Evolutionary conservation across 2,888 invertebrate genomes (phyloP).

Genomic region (Adelphocoris suturalis): DNA sequence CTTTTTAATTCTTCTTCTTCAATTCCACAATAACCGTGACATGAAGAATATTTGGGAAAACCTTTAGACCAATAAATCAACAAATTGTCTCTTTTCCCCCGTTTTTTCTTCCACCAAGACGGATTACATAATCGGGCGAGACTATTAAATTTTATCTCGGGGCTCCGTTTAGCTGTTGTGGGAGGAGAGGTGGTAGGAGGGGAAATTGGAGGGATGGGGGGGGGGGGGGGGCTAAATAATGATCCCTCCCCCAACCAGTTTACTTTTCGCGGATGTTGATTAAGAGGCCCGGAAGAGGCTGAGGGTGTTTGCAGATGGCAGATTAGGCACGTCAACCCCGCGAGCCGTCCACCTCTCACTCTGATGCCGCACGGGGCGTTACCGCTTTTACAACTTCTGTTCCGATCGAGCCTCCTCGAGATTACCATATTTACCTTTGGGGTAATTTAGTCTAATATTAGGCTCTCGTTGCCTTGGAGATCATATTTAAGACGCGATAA

Average conservation of each 20-base stretch:
- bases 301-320: constrained; percentile 59
- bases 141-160: constrained; percentile 33
- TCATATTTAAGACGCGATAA: too few relatives aligned
- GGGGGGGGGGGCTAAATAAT: not conserved
- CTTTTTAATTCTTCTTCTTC: too few relatives aligned
- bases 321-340: constrained; percentile 55
- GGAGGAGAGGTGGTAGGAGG: too few relatives aligned
- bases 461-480: too few relatives aligned
- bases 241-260: constrained; percentile 35
- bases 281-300: constrained; percentile 37
- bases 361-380: not conserved
- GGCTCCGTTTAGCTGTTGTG: not conserved
- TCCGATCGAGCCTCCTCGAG: not conserved
- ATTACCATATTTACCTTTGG: constrained; percentile 4
- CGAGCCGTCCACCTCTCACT: constrained; percentile 3
- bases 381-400: not conserved
- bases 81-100: not conserved
- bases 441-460: not conserved
- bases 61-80: not conserved
- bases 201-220: too few relatives aligned
- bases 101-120: not conserved
- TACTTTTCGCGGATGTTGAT: constrained; percentile 47
- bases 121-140: constrained; percentile 32
- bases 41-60: too few relatives aligned
- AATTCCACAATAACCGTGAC: too few relatives aligned